A percentile compares a stretch with the other conserved stretches of the same genome.
phyloP scores from a whole-genome alignment of 2,113 vertebrate genomes.

The Syrmaticus mikado region DNA sequence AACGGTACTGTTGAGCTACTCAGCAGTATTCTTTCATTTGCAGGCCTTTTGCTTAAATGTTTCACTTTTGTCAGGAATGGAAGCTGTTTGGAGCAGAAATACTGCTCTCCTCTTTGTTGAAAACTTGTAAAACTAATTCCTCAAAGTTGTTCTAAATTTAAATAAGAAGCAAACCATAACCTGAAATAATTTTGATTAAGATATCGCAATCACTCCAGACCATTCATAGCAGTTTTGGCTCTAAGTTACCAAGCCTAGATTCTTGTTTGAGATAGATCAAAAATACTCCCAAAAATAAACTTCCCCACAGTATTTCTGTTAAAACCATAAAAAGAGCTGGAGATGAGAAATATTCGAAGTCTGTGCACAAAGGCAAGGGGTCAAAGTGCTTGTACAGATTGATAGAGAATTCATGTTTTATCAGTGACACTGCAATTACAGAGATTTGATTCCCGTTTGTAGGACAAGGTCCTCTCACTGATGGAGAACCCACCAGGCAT shows the following conservation, averaged over 20 bases:
- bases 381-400: constrained; percentile 21
- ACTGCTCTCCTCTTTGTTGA: background rate
- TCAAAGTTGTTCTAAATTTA: constrained; percentile 19
- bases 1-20: background rate
- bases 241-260: background rate
- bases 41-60: background rate
- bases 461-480: constrained; percentile 42
- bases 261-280: background rate
- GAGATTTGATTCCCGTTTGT: constrained; percentile 45
- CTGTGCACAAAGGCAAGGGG: background rate
- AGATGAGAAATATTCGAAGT: background rate
- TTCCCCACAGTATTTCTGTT: background rate
- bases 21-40: background rate
- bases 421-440: background rate
- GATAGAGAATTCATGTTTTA: constrained; percentile 45
- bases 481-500: background rate
- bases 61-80: background rate
- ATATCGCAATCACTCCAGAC: background rate
- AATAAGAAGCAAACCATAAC: background rate
- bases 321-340: background rate
- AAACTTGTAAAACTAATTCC: background rate
- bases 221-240: background rate
- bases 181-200: background rate
- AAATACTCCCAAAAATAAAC: constrained; percentile 21
- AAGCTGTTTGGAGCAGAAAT: background rate